Evolutionary conservation across 1,140 invertebrate genomes (phyloP).

Genomic region (Caenorhabditis latens): DNA sequence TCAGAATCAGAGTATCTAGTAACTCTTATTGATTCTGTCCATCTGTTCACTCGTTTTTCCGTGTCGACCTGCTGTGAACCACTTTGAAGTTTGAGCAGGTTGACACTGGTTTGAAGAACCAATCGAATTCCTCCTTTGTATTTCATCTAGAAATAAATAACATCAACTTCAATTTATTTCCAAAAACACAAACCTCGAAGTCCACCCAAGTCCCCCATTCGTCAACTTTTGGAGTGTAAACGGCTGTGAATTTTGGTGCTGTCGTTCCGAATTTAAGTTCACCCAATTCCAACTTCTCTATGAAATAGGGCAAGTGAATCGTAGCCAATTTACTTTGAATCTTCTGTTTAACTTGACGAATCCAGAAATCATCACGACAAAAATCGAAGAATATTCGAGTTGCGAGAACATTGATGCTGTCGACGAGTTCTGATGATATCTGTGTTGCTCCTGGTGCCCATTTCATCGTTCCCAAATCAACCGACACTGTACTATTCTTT

Average conservation of each 20-base stretch:
- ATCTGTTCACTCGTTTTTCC: conserved; percentile 56
- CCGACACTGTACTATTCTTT: conserved; percentile 48
- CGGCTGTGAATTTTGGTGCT: conserved; percentile 85
- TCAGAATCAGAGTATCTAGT: conserved; percentile 75
- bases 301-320: conserved; percentile 89
- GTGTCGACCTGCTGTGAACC: conserved; percentile 52
- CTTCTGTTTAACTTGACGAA: conserved; percentile 82
- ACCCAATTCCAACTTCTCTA: conserved; percentile 86
- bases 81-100: conserved; percentile 87
- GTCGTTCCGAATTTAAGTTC: conserved; percentile 85
- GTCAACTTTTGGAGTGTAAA: conserved; percentile 84
- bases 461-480: conserved; percentile 63
- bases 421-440: conserved; percentile 57
- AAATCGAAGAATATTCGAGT: conserved; percentile 85
- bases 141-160: conserved; percentile 88
- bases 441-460: conserved; percentile 58
- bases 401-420: conserved; percentile 57
- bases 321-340: conserved; percentile 89
- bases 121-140: conserved; percentile 90
- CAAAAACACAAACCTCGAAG: conserved; percentile 83
- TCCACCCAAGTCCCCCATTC: conserved; percentile 92
- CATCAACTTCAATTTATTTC: conserved; percentile 49
- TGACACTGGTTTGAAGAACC: conserved; percentile 93
- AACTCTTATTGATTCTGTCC: conserved; percentile 57
- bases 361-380: conserved; percentile 82